A percentile compares a stretch with the other conserved stretches of the same genome.
Conservation (phyloP, 2,797 vertebrate species). For the Protonibea diacanthus region DNA sequence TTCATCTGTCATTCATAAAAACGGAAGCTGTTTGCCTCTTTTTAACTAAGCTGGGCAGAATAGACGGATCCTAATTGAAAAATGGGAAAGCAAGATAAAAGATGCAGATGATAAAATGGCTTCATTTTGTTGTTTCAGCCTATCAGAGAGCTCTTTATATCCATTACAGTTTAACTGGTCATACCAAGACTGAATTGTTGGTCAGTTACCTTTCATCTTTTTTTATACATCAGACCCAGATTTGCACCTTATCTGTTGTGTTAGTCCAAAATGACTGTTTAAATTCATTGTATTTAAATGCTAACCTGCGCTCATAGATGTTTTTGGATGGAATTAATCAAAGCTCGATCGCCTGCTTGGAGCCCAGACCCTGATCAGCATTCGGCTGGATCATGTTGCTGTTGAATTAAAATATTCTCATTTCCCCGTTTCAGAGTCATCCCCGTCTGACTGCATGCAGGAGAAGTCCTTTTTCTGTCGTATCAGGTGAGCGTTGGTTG, state of each 20-base stretch:
- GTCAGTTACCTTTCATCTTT: slow-evolving; percentile 1
- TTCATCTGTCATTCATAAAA: not conserved
- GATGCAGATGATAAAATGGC: not conserved
- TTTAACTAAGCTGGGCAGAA: slow-evolving; percentile 5
- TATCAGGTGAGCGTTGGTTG: slow-evolving; percentile 88
- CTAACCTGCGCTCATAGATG: slow-evolving; percentile 5
- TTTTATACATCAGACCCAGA: not conserved
- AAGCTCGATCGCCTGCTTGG: not conserved
- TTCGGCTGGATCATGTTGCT: slow-evolving; percentile 13
- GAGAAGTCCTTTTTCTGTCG: slow-evolving; percentile 99
- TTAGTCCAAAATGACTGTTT: slow-evolving; percentile 11
- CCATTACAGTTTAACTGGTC: not conserved
- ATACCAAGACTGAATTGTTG: not conserved
- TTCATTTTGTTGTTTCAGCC: not conserved
- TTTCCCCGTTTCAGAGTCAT: slow-evolving; percentile 79
- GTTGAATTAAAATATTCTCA: slow-evolving; percentile 68
- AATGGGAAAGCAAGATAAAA: not conserved
- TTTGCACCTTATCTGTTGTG: not conserved
- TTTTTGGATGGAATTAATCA: slow-evolving; percentile 49
- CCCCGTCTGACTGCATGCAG: slow-evolving; percentile 88
- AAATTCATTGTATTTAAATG: slow-evolving; percentile 37
- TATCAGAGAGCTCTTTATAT: not conserved
- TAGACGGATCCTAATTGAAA: not conserved
- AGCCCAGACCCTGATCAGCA: not conserved
- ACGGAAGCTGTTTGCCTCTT: not conserved